Evolutionary conservation across 1,140 invertebrate genomes (phyloP), one percentile per base, ranked within the genome.

Genomic region (Hirudo medicinalis): DNA sequence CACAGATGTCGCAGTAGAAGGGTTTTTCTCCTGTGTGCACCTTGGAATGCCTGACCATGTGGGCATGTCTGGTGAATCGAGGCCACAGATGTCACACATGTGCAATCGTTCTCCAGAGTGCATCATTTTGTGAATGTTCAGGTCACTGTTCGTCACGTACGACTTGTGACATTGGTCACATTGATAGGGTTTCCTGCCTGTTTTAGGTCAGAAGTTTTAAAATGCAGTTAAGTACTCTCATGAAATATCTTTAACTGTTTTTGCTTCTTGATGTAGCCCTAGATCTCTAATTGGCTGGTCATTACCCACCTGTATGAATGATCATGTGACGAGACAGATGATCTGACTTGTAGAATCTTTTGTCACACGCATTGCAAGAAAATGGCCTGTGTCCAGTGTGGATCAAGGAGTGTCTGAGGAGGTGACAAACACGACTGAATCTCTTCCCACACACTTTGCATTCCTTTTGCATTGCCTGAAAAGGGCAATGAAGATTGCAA

Each of bases 121-220:
- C 36, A 19, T 63, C 29, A 11, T 63, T 27, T 25, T 32, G 29
- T 63, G 57, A 0, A 32, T 0, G 19, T 25, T 63, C 29, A 63
- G 29, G 4, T 20, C 19, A 6, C 22, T 25, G 29, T n/a, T 63
- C 22, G 22, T 63, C 29, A 63, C 29, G 67, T 36, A 68, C 67
- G 40, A 40, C 32, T 68, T 68, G 5, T 40, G 29, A 79, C 94
- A 97, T 27, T 90, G 87, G 5, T 83, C 79, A 79, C 94, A 97
- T 0, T 86, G 89, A 81, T 96, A 97, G 79, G 92, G 90, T 82
- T 96, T 96, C 80, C 97, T 94, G 3, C 94, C 94, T 0, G 91
- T 94, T 17, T 49, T 49, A 49, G 43, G 43, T 49, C 43, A 49
- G 9, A 49, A 49, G 9, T 2, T 49, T 49, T 13, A 36, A 36